These are phyloP conservation scores for Acanthisitta chloris DNA, from an alignment of 2,113 vertebrate species.

Conservation along the genomic window DNA sequence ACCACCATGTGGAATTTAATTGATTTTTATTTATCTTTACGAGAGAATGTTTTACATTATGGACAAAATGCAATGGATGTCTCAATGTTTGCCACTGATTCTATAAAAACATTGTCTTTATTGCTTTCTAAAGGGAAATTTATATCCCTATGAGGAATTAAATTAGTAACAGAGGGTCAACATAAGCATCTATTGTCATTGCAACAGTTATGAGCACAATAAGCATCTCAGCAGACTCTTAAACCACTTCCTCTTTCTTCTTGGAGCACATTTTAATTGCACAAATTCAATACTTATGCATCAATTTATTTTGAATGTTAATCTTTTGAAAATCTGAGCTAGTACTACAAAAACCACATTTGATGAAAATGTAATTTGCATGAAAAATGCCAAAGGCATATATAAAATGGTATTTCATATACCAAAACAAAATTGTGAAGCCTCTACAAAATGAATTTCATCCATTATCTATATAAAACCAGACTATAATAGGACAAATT, in stretches of 20 bases:
- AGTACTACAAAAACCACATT: not conserved
- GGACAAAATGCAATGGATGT: not conserved
- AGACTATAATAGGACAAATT: not conserved
- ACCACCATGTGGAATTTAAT: not conserved
- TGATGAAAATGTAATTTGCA: constrained; percentile 49
- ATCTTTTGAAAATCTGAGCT: constrained; percentile 36
- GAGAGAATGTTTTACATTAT: not conserved
- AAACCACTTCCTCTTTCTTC: constrained; percentile 15
- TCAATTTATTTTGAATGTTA: constrained; percentile 1
- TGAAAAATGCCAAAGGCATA: constrained; percentile 37
- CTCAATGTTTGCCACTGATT: not conserved
- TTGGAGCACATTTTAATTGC: constrained; percentile 10
- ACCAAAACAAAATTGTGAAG: constrained; percentile 37
- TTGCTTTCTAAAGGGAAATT: constrained; percentile 9
- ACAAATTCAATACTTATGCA: constrained; percentile 30
- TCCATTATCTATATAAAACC: constrained; percentile 31
- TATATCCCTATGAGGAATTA: not conserved
- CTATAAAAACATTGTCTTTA: not conserved
- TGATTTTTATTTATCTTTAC: not conserved
- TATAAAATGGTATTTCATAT: constrained; percentile 17
- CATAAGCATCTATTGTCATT: constrained; percentile 9
- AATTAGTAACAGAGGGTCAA: constrained; percentile 26
- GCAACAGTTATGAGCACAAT: not conserved
- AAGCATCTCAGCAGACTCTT: not conserved
- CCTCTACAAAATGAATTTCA: constrained; percentile 17